phyloP scores from a whole-genome alignment of 2,888 invertebrate genomes.

The Drosophila phalerata region DNA sequence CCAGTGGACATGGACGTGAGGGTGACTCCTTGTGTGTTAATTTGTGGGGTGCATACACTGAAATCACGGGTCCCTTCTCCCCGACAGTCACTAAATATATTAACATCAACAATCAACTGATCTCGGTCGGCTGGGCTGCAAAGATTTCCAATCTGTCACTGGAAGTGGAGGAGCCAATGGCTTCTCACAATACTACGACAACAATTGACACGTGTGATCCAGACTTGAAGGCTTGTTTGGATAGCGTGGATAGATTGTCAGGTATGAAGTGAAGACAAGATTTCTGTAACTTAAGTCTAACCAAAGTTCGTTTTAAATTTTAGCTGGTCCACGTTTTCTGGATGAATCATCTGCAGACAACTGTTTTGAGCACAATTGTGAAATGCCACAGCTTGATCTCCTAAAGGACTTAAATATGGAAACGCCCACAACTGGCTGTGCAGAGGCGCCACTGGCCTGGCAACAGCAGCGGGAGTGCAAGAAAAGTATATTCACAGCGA shows the following conservation, averaged over 20 bases:
- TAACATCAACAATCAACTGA: constrained; percentile 89
- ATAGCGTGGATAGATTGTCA: neutral
- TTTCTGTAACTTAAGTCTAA: neutral
- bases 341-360: neutral
- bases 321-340: neutral
- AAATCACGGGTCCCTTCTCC: constrained; percentile 88
- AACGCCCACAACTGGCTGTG: constrained; percentile 30
- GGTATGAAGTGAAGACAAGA: constrained; percentile 6
- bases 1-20: constrained; percentile 56
- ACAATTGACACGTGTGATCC: neutral
- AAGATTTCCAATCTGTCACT: too few relatives aligned
- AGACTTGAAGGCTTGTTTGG: neutral
- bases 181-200: neutral
- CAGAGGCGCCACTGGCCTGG: constrained; percentile 86
- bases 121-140: constrained; percentile 23
- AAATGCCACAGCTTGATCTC: constrained; percentile 54
- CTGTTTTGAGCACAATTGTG: constrained; percentile 24
- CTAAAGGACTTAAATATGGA: constrained; percentile 42
- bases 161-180: neutral
- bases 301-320: neutral
- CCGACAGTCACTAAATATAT: constrained; percentile 88
- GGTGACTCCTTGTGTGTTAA: constrained; percentile 84
- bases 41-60: constrained; percentile 88
- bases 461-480: constrained; percentile 87
- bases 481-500: constrained; percentile 87